Evolutionary conservation across 2,888 invertebrate species (phyloP).

Genomic region (Dryobotodes eremita): DNA sequence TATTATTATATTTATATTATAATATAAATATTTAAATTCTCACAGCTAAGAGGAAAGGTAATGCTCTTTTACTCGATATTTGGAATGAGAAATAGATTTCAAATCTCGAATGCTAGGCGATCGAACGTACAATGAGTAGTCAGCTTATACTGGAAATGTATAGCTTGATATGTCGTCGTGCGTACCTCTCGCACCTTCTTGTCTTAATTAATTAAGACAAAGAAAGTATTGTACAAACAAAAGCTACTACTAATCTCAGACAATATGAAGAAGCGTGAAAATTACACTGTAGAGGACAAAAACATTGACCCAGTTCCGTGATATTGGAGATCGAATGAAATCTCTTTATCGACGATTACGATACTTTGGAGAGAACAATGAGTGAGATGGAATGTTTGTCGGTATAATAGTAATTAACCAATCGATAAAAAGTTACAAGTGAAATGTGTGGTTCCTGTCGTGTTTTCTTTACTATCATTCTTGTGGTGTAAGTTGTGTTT

Average conservation of each 20-base stretch:
- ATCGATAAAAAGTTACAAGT: constrained; percentile 55
- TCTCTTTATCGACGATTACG: constrained; percentile 55
- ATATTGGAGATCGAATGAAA: constrained; percentile 64
- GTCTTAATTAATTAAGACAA: constrained; percentile 37
- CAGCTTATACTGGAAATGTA: no score
- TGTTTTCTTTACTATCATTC: constrained; percentile 49
- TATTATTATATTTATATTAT: no score
- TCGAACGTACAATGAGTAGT: no score
- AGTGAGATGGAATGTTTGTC: constrained; percentile 47
- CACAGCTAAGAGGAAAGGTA: no score
- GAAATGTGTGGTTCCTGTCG: constrained; percentile 59
- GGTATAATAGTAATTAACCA: constrained; percentile 42
- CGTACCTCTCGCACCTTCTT: neutral
- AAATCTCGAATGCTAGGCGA: no score
- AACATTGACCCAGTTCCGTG: constrained; percentile 62
- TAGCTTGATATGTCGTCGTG: no score
- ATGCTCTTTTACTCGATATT: no score
- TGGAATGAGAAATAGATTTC: no score
- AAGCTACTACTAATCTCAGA: constrained; percentile 22
- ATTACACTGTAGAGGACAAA: constrained; percentile 54
- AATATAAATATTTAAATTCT: no score
- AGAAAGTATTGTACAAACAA: constrained; percentile 46
- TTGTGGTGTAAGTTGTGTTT: constrained; percentile 22
- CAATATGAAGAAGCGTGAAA: constrained; percentile 45
- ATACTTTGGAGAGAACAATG: constrained; percentile 62